Conservation (phyloP, 2,888 invertebrate genomes). For the Punctoribates punctum region DNA sequence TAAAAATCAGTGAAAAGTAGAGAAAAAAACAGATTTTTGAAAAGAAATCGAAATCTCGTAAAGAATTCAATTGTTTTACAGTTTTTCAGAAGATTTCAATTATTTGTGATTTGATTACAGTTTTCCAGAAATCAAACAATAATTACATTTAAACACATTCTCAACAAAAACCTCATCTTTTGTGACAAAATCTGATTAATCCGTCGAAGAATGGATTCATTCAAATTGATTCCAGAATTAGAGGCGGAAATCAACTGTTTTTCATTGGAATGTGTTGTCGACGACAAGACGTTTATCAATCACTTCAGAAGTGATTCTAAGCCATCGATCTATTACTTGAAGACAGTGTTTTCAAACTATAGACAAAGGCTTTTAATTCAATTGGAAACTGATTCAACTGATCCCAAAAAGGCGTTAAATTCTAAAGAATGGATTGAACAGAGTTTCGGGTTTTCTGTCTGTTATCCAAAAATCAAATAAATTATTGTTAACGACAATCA, state of each 20-base stretch:
- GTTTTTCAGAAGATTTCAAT: too few relatives aligned
- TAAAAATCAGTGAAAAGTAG: too few relatives aligned
- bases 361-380: neutral
- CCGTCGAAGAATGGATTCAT: neutral
- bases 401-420: neutral
- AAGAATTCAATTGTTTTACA: too few relatives aligned
- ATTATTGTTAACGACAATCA: neutral
- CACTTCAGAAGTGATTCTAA: conserved; percentile 8
- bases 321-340: neutral
- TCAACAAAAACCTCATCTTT: too few relatives aligned
- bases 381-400: neutral
- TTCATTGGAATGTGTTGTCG: neutral
- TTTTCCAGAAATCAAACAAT: too few relatives aligned
- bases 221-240: neutral
- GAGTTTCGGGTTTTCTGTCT: neutral
- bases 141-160: too few relatives aligned
- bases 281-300: neutral
- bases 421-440: neutral
- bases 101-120: too few relatives aligned
- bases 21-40: too few relatives aligned
- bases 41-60: too few relatives aligned
- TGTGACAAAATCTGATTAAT: too few relatives aligned
- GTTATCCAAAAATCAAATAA: conserved; percentile 14
- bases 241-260: neutral
- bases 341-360: conserved; percentile 1